Percentiles rank a stretch among this genome's conserved stretches.
Evolutionary conservation across 1,140 invertebrate species (phyloP).

Genomic region (Papilio polytes): DNA sequence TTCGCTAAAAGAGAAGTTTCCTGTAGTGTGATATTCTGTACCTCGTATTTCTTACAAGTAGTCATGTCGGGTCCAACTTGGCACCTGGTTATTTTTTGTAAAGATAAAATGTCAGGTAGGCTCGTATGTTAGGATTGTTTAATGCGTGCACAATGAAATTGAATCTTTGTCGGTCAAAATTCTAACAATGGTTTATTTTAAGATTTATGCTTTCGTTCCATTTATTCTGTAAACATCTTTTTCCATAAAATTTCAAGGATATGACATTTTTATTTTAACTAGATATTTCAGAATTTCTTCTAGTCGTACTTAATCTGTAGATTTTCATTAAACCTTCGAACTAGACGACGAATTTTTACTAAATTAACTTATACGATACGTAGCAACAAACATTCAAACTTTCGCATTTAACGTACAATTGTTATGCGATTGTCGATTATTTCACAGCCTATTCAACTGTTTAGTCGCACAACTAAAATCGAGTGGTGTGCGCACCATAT

Average conservation of each 20-base stretch:
- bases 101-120: constrained; percentile 17
- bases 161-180: background rate
- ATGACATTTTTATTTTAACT: background rate
- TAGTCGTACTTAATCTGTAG: no score
- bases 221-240: background rate
- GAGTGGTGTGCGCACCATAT: no score
- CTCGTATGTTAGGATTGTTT: constrained; percentile 4
- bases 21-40: background rate
- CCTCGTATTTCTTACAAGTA: background rate
- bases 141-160: constrained; percentile 11
- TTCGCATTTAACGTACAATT: no score
- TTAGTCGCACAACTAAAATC: no score
- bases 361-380: no score
- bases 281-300: background rate
- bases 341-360: no score
- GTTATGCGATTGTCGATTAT: no score
- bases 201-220: background rate
- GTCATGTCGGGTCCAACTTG: background rate
- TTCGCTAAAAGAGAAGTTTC: background rate
- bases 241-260: background rate
- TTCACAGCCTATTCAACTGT: no score
- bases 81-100: constrained; percentile 12
- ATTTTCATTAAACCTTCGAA: no score
- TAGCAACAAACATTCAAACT: no score
- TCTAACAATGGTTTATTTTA: constrained; percentile 17